Evolutionary conservation across 2,888 invertebrate species (phyloP), one percentile per base, ranked within the genome.

Genomic region (Erpobdella octoculata): DNA sequence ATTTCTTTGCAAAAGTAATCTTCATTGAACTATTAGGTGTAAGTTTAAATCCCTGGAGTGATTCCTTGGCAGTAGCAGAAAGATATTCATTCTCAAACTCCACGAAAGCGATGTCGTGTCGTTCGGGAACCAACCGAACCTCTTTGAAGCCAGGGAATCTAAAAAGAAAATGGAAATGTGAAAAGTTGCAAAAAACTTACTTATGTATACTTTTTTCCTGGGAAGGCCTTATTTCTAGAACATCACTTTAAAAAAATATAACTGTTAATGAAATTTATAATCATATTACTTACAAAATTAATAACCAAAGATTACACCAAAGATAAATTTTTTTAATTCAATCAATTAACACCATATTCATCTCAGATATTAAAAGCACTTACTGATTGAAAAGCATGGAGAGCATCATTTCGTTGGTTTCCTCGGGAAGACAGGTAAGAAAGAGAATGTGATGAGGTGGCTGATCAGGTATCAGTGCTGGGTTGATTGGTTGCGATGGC

Each of bases 381-480:
- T 85, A 92, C 91, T 93, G 93, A 83, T 92, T 93, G 84, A 95
- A 96, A 80, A 99, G 86, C 93, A 98, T 95, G 71, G 93, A 93
- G 79, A 99, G 88, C 97, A 98, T 98, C 91, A 95, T 93, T 83
- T 98, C 96, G 75, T 92, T 96, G 0, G 96, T 96, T 82, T 97
- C 97, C 83, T 96, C 95, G 0, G 98, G 98, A 73, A 98, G 86
- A 85, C 98, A 98, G 8, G 97, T 97, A 76, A 98, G 88, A 91
- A 98, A 98, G 66, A 98, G 88, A 86, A 98, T 99, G 87, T 98
- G 96, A 86, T 99, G 98, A 2, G 98, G 98, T 71, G 96, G 97
- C 81, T 96, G 95, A 83, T 96, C 96, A 21, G 83, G 83, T 31
- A 84, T 81, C 59, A 80, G 78, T 53, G 79, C 78, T 2, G 82